Conservation (phyloP, 2,888 invertebrate genomes). For the Epinotia bilunana region DNA sequence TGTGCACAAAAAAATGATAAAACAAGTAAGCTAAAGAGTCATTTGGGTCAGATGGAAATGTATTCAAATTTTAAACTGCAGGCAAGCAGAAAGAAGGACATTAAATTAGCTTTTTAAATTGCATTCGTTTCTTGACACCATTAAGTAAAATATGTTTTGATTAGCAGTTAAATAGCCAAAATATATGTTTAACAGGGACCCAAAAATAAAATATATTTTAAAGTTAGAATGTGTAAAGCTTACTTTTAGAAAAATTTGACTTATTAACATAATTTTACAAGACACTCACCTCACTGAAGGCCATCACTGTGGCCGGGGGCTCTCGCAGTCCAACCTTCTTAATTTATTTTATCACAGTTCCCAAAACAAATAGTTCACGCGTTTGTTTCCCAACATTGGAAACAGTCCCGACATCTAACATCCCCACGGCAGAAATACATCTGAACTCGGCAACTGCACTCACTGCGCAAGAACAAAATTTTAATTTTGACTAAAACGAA, state of each 20-base stretch:
- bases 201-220: conserved; percentile 11
- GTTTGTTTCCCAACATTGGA: conserved; percentile 83
- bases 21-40: conserved; percentile 21
- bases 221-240: conserved; percentile 16
- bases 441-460: conserved; percentile 80
- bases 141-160: not conserved
- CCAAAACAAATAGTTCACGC: conserved; percentile 84
- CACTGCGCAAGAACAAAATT: conserved; percentile 84
- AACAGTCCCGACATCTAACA: conserved; percentile 82
- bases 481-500: conserved; percentile 80
- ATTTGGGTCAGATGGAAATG: conserved; percentile 32
- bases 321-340: conserved; percentile 82
- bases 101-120: not conserved
- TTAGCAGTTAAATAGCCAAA: not conserved
- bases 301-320: conserved; percentile 87
- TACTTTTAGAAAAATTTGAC: conserved; percentile 24
- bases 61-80: conserved; percentile 19
- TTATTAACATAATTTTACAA: conserved; percentile 46
- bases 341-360: conserved; percentile 77
- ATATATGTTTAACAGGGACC: conserved; percentile 4
- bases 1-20: conserved; percentile 5
- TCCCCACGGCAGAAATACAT: conserved; percentile 82
- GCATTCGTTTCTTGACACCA: conserved; percentile 7
- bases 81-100: conserved; percentile 19
- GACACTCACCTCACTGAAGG: conserved; percentile 90